Conservation (phyloP, 2,888 invertebrate species). For the Athripsodes cinereus region DNA sequence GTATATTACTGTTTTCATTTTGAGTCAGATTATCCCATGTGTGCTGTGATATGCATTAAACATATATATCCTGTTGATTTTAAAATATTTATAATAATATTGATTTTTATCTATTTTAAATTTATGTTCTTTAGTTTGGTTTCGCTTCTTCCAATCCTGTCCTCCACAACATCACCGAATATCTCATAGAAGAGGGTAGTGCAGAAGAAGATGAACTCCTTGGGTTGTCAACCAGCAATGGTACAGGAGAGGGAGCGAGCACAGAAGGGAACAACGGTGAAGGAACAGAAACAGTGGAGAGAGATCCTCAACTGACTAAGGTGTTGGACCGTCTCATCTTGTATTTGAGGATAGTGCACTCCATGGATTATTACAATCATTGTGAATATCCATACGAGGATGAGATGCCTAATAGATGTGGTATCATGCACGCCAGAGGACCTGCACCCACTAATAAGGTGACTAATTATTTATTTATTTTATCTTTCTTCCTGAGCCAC, state of each 20-base stretch:
- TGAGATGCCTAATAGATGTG: slow-evolving; percentile 99
- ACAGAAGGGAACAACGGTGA: slow-evolving; percentile 30
- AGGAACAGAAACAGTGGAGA: slow-evolving; percentile 52
- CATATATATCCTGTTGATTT: too few relatives aligned
- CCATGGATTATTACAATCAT: slow-evolving; percentile 98
- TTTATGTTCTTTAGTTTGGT: too few relatives aligned
- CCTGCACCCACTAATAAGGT: slow-evolving; percentile 79
- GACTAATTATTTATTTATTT: too few relatives aligned
- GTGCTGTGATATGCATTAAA: too few relatives aligned
- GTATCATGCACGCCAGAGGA: slow-evolving; percentile 95
- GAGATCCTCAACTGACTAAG: slow-evolving; percentile 64
- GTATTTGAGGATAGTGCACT: slow-evolving; percentile 94
- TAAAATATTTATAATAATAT: too few relatives aligned
- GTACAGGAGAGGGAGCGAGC: slow-evolving; percentile 40
- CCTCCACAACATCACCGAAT: slow-evolving; percentile 94
- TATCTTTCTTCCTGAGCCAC: too few relatives aligned
- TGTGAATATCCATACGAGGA: slow-evolving; percentile 99
- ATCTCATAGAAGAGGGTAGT: slow-evolving; percentile 94
- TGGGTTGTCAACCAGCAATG: slow-evolving; percentile 55
- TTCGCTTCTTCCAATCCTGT: slow-evolving; percentile 86
- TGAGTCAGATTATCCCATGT: too few relatives aligned
- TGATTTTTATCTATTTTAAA: too few relatives aligned
- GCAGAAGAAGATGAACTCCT: slow-evolving; percentile 95
- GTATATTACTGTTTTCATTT: too few relatives aligned
- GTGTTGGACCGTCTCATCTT: slow-evolving; percentile 78